A percentile compares a stretch with the other conserved stretches of the same genome.
phyloP scores from a whole-genome alignment of 2,797 vertebrate genomes.

The Australoheros facetus region DNA sequence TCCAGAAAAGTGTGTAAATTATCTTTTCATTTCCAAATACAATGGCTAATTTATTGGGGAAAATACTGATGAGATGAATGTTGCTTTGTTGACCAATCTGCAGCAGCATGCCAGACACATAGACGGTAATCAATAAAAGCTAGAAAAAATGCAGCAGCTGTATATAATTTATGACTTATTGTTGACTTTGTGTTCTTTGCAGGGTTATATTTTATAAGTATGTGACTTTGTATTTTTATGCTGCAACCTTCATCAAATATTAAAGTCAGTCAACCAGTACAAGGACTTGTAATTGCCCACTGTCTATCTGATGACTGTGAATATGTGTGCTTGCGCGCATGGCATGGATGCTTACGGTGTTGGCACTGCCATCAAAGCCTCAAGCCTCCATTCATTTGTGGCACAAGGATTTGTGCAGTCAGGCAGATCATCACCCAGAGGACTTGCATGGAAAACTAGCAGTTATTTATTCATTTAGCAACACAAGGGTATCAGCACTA shows the following conservation, averaged over 20 bases:
- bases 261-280: conserved; percentile 64
- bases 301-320: conserved; percentile 37
- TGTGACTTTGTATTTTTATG: conserved; percentile 51
- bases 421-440: conserved; percentile 56
- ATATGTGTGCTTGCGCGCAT: not conserved
- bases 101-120: conserved; percentile 1
- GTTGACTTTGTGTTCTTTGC: conserved; percentile 29
- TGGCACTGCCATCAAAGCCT: conserved; percentile 56
- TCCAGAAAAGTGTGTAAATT: not conserved
- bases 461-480: conserved; percentile 52
- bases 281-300: conserved; percentile 55
- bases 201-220: conserved; percentile 47
- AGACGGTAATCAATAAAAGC: conserved; percentile 34
- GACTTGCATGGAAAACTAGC: conserved; percentile 42
- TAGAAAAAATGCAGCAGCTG: conserved; percentile 7
- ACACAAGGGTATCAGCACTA: conserved; percentile 38
- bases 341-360: not conserved
- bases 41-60: conserved; percentile 16
- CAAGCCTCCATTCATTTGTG: conserved; percentile 52
- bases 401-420: conserved; percentile 57
- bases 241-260: conserved; percentile 67
- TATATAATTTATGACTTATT: conserved; percentile 47
- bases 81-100: conserved; percentile 24
- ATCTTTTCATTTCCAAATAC: conserved; percentile 28
- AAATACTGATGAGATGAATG: conserved; percentile 25